phyloP scores from a whole-genome alignment of 2,888 invertebrate genomes.

The Eupithecia pulchellata region DNA sequence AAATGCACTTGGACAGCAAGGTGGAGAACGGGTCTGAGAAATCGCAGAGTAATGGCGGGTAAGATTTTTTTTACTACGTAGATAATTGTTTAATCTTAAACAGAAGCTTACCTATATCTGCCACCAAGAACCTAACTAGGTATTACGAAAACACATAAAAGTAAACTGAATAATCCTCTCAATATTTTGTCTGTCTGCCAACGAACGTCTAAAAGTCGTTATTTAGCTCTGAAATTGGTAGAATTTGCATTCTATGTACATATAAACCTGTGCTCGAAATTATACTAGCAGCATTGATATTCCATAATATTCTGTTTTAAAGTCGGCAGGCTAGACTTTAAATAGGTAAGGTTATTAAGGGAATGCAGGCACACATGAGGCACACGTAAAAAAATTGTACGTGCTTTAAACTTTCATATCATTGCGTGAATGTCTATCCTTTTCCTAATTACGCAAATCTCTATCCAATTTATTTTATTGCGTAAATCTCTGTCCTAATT shows the following conservation, averaged over 20 bases:
- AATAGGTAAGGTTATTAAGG: background rate
- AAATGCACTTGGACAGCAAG: slow-evolving; percentile 59
- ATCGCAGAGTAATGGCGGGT: slow-evolving; percentile 81
- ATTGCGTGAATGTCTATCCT: background rate
- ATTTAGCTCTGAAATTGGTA: background rate
- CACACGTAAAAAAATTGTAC: too few species aligned
- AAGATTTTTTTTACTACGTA: slow-evolving; percentile 53
- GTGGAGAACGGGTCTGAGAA: slow-evolving; percentile 68
- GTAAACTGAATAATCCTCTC: background rate
- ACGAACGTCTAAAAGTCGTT: background rate
- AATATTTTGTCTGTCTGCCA: background rate
- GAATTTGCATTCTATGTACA: background rate
- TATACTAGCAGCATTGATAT: background rate
- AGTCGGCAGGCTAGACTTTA: background rate
- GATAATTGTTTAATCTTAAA: too few species aligned
- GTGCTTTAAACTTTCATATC: background rate
- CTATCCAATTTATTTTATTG: background rate
- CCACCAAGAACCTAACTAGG: background rate
- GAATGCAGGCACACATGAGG: background rate
- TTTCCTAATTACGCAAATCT: background rate
- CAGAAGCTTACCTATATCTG: too few species aligned
- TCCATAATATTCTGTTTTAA: background rate
- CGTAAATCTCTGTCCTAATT: slow-evolving; percentile 2
- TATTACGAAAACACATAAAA: background rate
- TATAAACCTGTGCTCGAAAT: background rate